phyloP scores from a whole-genome alignment of 2,888 invertebrate genomes.

The Metacarcinus magister region DNA sequence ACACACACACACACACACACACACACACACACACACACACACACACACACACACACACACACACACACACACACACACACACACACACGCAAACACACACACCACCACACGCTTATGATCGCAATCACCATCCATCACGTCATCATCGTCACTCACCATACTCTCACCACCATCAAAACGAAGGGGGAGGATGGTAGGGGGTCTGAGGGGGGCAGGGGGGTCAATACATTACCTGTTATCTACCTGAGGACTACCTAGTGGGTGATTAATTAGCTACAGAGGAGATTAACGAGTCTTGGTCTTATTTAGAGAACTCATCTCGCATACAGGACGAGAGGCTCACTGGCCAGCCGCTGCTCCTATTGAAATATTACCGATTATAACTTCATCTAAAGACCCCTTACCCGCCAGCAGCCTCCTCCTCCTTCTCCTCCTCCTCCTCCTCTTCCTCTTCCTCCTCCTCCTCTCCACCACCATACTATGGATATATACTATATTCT shows the following conservation, averaged over 20 bases:
- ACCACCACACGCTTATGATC: background rate
- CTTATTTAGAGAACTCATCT: slow-evolving; percentile 45
- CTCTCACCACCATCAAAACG: background rate
- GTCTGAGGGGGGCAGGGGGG: background rate
- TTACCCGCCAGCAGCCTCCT: background rate
- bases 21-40: too few relatives aligned
- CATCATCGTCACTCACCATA: slow-evolving; percentile 41
- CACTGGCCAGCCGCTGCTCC: slow-evolving; percentile 5
- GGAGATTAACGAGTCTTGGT: slow-evolving; percentile 48
- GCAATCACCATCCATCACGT: slow-evolving; percentile 18
- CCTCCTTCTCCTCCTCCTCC: background rate
- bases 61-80: slow-evolving; percentile 51
- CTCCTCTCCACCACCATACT: background rate
- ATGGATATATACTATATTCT: background rate
- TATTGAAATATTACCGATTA: slow-evolving; percentile 45
- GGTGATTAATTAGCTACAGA: slow-evolving; percentile 43
- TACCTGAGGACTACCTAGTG: slow-evolving; percentile 45
- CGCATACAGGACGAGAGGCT: slow-evolving; percentile 18
- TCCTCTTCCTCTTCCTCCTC: background rate
- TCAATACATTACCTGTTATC: slow-evolving; percentile 36
- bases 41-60: slow-evolving; percentile 27
- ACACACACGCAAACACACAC: slow-evolving; percentile 2
- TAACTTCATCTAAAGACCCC: slow-evolving; percentile 28
- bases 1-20: too few relatives aligned
- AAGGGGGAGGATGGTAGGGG: background rate